Conservation (phyloP, 2,888 invertebrate species). For the Hipparchia sbordonii region DNA sequence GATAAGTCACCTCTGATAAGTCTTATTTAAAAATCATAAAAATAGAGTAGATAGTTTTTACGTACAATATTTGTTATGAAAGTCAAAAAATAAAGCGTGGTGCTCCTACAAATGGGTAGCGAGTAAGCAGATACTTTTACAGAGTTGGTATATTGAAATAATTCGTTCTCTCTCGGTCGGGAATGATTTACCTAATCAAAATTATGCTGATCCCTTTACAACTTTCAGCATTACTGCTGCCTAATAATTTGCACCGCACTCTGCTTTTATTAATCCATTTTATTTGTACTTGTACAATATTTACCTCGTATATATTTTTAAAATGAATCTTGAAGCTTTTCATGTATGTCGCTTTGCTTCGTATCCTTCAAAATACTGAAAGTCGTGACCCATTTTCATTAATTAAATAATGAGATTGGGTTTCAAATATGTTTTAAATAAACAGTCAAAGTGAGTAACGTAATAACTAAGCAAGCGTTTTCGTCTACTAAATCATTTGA, state of each 20-base stretch:
- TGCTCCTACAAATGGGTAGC: slow-evolving; percentile 35
- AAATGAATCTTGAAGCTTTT: not conserved
- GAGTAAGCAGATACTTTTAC: slow-evolving; percentile 44
- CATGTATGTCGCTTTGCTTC: no score
- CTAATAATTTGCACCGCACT: slow-evolving; percentile 41
- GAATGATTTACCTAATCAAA: slow-evolving; percentile 66
- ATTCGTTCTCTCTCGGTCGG: slow-evolving; percentile 44
- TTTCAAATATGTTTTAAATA: no score
- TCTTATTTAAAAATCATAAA: no score
- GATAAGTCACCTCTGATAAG: no score
- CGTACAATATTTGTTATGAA: no score
- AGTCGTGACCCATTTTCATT: no score
- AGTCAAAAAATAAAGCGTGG: slow-evolving; percentile 19
- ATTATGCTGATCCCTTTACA: slow-evolving; percentile 65
- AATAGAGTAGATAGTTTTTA: no score
- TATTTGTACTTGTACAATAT: not conserved
- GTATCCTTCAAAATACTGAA: no score
- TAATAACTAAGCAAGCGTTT: no score
- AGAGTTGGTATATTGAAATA: slow-evolving; percentile 49
- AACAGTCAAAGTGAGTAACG: no score
- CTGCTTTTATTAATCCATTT: slow-evolving; percentile 23
- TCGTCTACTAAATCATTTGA: no score
- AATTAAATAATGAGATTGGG: no score
- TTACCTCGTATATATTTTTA: not conserved
- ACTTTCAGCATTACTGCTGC: slow-evolving; percentile 55